Evolutionary conservation across 2,113 vertebrate species (phyloP).

Genomic region (Australoheros scitulus): DNA sequence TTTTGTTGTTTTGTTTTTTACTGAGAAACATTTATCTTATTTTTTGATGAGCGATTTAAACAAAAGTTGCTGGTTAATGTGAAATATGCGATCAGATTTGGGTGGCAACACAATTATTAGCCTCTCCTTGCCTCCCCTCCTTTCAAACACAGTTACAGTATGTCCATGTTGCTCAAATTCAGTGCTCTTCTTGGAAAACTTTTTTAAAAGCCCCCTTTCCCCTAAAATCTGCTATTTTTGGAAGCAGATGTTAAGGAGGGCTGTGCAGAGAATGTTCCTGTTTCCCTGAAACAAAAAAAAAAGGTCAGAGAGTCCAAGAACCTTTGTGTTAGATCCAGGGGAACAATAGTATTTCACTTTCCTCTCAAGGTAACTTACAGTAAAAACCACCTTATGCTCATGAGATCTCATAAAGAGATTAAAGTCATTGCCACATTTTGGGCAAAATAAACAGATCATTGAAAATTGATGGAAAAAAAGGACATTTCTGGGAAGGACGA

Average conservation of each 20-base stretch:
- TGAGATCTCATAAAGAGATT: background rate
- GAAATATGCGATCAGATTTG: background rate
- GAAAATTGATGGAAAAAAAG: conserved; percentile 6
- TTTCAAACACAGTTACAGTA: background rate
- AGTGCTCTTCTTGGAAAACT: background rate
- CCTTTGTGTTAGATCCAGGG: background rate
- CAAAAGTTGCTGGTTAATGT: background rate
- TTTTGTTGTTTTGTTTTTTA: no score
- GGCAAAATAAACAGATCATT: background rate
- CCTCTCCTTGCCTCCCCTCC: no score
- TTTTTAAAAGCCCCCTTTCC: conserved; percentile 8
- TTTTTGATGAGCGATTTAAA: background rate
- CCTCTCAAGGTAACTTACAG: conserved; percentile 55
- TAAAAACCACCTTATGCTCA: conserved; percentile 27
- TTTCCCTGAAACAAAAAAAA: conserved; percentile 31
- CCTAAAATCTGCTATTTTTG: conserved; percentile 4
- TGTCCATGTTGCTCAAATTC: background rate
- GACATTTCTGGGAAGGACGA: conserved; percentile 56
- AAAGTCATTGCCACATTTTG: background rate
- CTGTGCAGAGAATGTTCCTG: background rate
- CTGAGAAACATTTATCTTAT: background rate
- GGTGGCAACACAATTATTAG: background rate
- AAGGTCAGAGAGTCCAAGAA: conserved; percentile 19
- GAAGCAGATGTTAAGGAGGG: background rate
- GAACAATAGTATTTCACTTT: conserved; percentile 5